These are phyloP conservation scores for Thalassarche chlororhynchos DNA, from an alignment of 2,113 vertebrate genomes.

Conservation along the genomic window DNA sequence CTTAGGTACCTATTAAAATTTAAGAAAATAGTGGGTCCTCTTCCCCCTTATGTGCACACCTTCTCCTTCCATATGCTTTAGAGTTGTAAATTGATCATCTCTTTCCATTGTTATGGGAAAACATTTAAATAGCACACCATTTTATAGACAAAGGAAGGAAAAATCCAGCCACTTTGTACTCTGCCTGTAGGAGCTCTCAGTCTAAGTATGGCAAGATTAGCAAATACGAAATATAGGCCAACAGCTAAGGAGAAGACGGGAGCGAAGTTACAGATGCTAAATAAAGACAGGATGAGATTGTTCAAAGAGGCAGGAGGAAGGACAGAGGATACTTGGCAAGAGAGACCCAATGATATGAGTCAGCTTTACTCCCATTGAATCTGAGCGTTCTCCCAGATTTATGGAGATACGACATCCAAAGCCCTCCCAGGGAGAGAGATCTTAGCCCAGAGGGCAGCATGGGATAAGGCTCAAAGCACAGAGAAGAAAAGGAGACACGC, in stretches of 20 bases:
- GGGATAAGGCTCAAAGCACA: not conserved
- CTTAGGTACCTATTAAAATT: not conserved
- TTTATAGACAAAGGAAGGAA: not conserved
- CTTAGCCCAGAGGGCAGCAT: not conserved
- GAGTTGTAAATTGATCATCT: not conserved
- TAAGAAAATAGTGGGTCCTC: not conserved
- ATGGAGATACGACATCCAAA: not conserved
- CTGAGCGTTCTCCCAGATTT: not conserved
- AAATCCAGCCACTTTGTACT: not conserved
- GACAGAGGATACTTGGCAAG: not conserved
- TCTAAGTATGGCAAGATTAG: not conserved
- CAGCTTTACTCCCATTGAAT: not conserved
- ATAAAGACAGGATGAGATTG: not conserved
- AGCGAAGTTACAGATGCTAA: not conserved
- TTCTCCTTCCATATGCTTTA: not conserved
- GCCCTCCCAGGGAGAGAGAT: not conserved
- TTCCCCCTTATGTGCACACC: not conserved
- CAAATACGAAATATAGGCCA: not conserved
- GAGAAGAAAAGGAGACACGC: fast-evolving
- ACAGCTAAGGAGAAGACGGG: not conserved
- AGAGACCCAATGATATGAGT: not conserved
- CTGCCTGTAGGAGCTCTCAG: not conserved
- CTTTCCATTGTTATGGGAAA: not conserved
- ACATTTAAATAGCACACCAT: not conserved
- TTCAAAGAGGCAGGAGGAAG: not conserved